Conservation (phyloP, 2,888 invertebrate genomes). For the Rhagonycha lutea region DNA sequence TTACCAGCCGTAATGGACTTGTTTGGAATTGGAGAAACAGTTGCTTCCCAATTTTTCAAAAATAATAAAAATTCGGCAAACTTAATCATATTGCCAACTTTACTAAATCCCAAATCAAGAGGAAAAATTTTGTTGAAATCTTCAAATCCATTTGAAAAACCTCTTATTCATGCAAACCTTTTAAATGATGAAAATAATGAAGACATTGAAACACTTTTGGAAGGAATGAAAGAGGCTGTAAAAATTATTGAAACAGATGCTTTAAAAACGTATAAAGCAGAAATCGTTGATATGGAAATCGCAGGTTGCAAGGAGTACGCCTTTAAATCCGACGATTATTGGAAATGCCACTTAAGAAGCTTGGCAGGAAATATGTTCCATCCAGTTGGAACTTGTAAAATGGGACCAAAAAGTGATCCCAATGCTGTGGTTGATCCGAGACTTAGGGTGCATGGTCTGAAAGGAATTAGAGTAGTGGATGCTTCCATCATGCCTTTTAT, state of each 20-base stretch:
- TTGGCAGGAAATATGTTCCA: conserved; percentile 43
- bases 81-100: conserved; percentile 69
- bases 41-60: background rate
- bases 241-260: no score
- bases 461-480: conserved; percentile 58
- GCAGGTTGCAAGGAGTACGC: no score
- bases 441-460: conserved; percentile 59
- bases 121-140: conserved; percentile 56
- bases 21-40: background rate
- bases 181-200: conserved; percentile 57
- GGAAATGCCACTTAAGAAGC: conserved; percentile 55
- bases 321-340: conserved; percentile 31
- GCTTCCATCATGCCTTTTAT: conserved; percentile 56
- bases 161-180: conserved; percentile 67
- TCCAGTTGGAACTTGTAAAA: conserved; percentile 55
- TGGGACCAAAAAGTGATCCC: conserved; percentile 46
- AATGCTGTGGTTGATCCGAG: conserved; percentile 71
- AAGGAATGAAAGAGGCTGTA: no score
- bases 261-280: no score
- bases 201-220: conserved; percentile 24
- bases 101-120: conserved; percentile 63
- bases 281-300: no score
- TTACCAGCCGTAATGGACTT: conserved; percentile 1
- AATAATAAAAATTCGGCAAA: background rate
- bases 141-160: conserved; percentile 61